phyloP scores from a whole-genome alignment of 2,797 vertebrate species.

The Percopsis omiscomaycus region DNA sequence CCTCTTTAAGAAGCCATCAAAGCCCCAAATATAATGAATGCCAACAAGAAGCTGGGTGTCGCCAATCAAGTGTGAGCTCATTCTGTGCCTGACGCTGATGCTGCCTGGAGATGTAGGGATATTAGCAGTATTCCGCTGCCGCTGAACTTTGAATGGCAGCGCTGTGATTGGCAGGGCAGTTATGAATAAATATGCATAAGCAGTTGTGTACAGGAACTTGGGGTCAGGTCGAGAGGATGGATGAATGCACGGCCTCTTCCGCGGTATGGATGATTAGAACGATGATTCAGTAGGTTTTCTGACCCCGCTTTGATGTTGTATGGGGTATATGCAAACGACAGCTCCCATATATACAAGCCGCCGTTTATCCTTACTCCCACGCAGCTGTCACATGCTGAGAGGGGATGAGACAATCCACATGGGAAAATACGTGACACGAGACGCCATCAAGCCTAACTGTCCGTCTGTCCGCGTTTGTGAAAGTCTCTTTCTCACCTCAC shows the following conservation, averaged over 20 bases:
- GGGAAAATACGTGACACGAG: constrained; percentile 53
- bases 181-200: constrained; percentile 71
- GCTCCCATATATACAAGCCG: constrained; percentile 54
- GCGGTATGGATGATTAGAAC: constrained; percentile 8
- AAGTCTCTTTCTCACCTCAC: too few relatives aligned
- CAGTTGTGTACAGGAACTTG: constrained; percentile 30
- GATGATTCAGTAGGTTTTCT: constrained; percentile 52
- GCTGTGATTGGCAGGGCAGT: constrained; percentile 61
- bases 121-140: constrained; percentile 56
- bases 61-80: constrained; percentile 53
- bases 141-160: constrained; percentile 59
- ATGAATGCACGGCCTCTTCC: constrained; percentile 14
- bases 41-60: constrained; percentile 48
- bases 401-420: constrained; percentile 47
- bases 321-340: constrained; percentile 50
- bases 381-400: constrained; percentile 47
- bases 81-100: constrained; percentile 60
- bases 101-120: constrained; percentile 45
- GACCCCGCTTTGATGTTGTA: constrained; percentile 46
- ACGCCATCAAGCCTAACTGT: constrained; percentile 44
- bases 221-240: constrained; percentile 30
- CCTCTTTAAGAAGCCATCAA: constrained; percentile 27
- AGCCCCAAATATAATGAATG: constrained; percentile 42
- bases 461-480: background rate
- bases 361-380: constrained; percentile 43